A percentile compares a stretch with the other conserved stretches of the same genome.
Conservation (phyloP, 1,140 invertebrate genomes). For the Proctacanthus coquilletti region DNA sequence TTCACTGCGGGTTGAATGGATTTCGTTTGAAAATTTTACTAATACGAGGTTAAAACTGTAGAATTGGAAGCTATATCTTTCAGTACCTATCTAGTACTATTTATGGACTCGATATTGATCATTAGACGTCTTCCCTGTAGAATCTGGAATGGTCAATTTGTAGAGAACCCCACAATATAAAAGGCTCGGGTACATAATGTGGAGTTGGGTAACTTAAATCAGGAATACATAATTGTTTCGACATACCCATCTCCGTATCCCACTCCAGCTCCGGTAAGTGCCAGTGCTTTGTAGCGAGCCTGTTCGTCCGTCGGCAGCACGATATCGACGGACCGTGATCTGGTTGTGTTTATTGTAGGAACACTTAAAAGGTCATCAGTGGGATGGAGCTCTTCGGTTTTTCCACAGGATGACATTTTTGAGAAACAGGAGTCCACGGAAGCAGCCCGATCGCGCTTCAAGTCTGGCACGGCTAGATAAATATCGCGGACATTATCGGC, state of each 20-base stretch:
- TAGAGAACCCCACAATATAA: too few species aligned
- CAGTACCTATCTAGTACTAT: too few species aligned
- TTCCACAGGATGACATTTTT: constrained; percentile 47
- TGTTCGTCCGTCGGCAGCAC: constrained; percentile 75
- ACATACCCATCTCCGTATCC: neutral
- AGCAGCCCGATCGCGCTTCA: constrained; percentile 64
- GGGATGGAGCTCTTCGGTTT: constrained; percentile 47
- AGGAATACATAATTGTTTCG: neutral
- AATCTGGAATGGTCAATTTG: too few species aligned
- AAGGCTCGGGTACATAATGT: too few species aligned
- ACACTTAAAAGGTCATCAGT: constrained; percentile 45
- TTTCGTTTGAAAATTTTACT: too few species aligned
- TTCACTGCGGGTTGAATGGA: too few species aligned
- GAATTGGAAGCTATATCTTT: too few species aligned
- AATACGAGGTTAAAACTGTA: too few species aligned
- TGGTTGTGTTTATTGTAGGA: constrained; percentile 45
- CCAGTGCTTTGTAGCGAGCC: constrained; percentile 64
- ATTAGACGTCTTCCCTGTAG: too few species aligned
- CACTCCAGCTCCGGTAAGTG: constrained; percentile 32
- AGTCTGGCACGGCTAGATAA: constrained; percentile 63
- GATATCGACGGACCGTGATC: constrained; percentile 83
- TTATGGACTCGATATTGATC: too few species aligned
- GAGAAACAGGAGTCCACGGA: constrained; percentile 69
- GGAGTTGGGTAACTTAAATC: too few species aligned
- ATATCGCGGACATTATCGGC: constrained; percentile 45